These are phyloP conservation scores for Drosophila parvula DNA, from an alignment of 1,140 invertebrate species.

Conservation along the genomic window DNA sequence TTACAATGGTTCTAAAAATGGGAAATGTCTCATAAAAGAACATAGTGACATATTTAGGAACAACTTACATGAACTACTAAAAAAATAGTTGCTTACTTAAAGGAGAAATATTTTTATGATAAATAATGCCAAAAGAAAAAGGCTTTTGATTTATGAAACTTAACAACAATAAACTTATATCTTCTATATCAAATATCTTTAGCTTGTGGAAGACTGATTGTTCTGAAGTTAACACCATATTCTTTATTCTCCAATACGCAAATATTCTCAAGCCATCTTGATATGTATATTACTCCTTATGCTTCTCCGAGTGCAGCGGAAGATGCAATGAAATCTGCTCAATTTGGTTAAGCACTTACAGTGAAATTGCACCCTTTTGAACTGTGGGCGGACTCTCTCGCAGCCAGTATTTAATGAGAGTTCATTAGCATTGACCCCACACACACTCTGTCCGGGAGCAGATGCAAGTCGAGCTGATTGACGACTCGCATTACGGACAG, in stretches of 20 bases:
- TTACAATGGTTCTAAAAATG: not conserved
- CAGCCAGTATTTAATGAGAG: constrained; percentile 66
- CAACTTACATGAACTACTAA: not conserved
- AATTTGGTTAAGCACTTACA: constrained; percentile 13
- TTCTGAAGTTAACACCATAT: not conserved
- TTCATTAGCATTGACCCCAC: constrained; percentile 69
- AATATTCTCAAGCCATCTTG: not conserved
- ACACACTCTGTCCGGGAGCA: constrained; percentile 68
- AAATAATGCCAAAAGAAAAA: not conserved
- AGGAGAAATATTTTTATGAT: no score
- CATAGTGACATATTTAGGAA: not conserved
- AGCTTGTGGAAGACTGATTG: no score
- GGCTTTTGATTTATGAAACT: not conserved
- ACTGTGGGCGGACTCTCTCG: constrained; percentile 45
- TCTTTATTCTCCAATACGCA: not conserved
- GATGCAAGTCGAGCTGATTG: constrained; percentile 85
- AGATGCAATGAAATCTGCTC: constrained; percentile 13
- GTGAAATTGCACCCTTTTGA: constrained; percentile 21
- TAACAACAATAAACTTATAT: no score
- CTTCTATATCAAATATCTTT: no score
- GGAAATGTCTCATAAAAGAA: not conserved
- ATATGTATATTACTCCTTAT: not conserved
- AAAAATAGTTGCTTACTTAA: not conserved
- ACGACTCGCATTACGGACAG: constrained; percentile 67
- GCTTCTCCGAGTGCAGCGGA: not conserved